Evolutionary conservation across 2,797 vertebrate genomes (phyloP), one percentile per base, ranked within the genome.

Genomic region (Hozukius guyotensis): DNA sequence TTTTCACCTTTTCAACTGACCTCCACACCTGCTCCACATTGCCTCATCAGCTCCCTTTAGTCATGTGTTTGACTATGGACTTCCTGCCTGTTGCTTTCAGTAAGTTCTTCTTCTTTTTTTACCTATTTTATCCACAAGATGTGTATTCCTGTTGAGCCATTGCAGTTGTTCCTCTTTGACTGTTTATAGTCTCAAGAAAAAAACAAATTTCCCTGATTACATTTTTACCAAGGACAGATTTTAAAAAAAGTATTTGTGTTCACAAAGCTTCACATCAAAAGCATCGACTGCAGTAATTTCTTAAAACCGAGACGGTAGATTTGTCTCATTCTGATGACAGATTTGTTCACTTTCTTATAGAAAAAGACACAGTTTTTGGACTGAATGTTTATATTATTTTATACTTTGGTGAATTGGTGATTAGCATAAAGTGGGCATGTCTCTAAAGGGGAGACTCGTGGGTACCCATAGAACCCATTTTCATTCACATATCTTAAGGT

Each of bases 271-370:
- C 42, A 46, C 42, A 46, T 46, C 42, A 46, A 46, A 46, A 18
- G 42, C 42, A 46, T 46, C 16, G 16, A 18, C 42, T 46, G 42
- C 42, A 46, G 42, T 46, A 18, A 4, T 46, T 18, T 46, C 1
- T 0, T 18, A 18, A 46, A 42, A 42, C 38, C 2, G 38, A 42
- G 14, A 46, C 0, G 0, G 20, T 9, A 27, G n/a, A 62, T 18
- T 32, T 32, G 38, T 24, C 22, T 62, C 29, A 52, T 20, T 52
- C 22, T 53, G 72, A 32, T 22, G 22, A 1, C 46, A 14, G 22
- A 27, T 9, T 27, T 31, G 5, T 27, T 57, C 22, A 27, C 24
- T 60, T 38, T 38, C 3, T 25, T 25, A 25, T 2, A 46, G 12
- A 31, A 22, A 60, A 60, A 49, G 4, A 29, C 24, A 25, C 24